Base-by-base conservation (phyloP, 2,113 vertebrate genomes). In the Psettodes erumei region DNA sequence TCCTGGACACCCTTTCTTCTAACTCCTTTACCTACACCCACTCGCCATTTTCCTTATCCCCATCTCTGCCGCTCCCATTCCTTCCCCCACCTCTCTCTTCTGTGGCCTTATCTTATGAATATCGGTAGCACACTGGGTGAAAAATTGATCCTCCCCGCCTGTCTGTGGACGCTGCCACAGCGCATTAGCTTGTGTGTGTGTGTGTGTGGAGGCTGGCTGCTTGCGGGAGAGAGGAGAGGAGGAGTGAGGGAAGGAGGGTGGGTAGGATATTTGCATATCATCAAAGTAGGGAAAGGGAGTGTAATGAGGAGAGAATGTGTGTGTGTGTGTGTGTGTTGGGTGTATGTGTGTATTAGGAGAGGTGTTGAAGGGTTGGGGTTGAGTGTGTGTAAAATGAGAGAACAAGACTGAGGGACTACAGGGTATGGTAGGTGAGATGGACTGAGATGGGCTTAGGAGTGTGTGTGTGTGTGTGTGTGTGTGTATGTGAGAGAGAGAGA, bases 101-200 rank as follows among this genome's bases (percentile, higher is more conserved):
- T 86, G 76, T 87, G 82, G 86, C 89, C 91, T 93, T 93, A 93
- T 94, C 92, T 92, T 90, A 88, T 92, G 87, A 93, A 93, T 91
- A 91, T 92, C 90, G 88, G 87, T 87, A 88, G 84, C 90, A 92
- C 90, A 93, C 89, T 93, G 92, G 91, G 91, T 92, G 89, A 93
- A 92, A 92, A 93, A 93, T 92, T 90, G 90, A 93, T 93, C 93
- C 88, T 93, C 89, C 86, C 84, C 67, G 91, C 90, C 89, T 91
- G 91, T 92, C 91, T 89, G 85, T 90, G 90, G 89, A 92, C 88
- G 54, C 86, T 91, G 89, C 91, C 91, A 90, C 90, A 90, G 85
- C 37, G 75, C 84, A 89, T 92, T 91, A 91, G 90, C 83, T 65
- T 71, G 86, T 77, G 63, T 45, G 60, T 54, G 54, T n/a, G 37